Conservation (phyloP, 2,113 vertebrate genomes). For the Chascanopsetta lugubris region DNA sequence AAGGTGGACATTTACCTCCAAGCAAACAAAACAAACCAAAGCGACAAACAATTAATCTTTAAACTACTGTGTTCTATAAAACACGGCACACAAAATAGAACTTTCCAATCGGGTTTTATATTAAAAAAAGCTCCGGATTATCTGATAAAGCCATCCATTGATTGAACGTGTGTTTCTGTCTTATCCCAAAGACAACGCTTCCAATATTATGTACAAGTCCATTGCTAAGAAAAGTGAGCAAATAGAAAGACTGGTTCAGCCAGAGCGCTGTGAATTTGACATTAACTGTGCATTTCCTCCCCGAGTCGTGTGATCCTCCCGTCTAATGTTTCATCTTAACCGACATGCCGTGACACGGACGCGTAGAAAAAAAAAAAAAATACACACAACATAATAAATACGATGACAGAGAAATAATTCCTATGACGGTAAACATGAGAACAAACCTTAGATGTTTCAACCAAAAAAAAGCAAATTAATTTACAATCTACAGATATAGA, state of each 20-base stretch:
- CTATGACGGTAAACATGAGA: slow-evolving; percentile 27
- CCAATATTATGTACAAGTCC: slow-evolving; percentile 73
- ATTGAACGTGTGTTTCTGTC: slow-evolving; percentile 62
- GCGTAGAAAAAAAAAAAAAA: slow-evolving; percentile 55
- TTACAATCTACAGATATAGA: slow-evolving; percentile 31
- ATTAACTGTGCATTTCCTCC: slow-evolving; percentile 35
- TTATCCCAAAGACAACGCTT: slow-evolving; percentile 61
- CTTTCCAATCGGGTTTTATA: slow-evolving; percentile 71
- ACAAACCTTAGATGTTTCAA: slow-evolving; percentile 21
- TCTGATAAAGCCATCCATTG: slow-evolving; percentile 54
- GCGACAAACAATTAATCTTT: slow-evolving; percentile 56
- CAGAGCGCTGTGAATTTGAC: slow-evolving; percentile 48
- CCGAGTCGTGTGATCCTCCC: slow-evolving; percentile 25
- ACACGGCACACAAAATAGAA: slow-evolving; percentile 83
- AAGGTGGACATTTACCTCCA: slow-evolving; percentile 72
- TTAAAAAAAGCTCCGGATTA: slow-evolving; percentile 69
- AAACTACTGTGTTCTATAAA: slow-evolving; percentile 78
- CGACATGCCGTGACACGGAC: slow-evolving; percentile 42
- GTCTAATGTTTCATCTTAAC: slow-evolving; percentile 41
- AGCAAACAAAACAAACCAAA: slow-evolving; percentile 66
- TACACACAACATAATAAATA: slow-evolving; percentile 61
- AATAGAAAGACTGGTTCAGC: slow-evolving; percentile 63
- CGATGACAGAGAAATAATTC: slow-evolving; percentile 29
- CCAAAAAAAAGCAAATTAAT: slow-evolving; percentile 46
- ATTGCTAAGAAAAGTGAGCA: slow-evolving; percentile 63